phyloP scores from a whole-genome alignment of 2,797 vertebrate species.

The Leptodon cayanensis region DNA sequence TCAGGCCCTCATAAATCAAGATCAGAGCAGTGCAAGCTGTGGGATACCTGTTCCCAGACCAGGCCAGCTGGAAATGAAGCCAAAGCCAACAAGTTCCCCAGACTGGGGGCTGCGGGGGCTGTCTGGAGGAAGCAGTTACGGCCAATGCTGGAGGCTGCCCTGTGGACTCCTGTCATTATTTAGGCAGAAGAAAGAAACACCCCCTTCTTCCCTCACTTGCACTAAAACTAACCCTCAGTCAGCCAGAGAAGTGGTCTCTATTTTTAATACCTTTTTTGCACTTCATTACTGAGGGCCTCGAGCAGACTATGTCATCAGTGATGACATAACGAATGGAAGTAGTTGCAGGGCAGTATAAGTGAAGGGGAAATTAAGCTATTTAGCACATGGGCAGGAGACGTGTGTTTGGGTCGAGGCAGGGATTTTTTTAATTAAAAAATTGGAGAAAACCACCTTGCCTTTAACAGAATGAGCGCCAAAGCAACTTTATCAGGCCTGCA shows the following conservation, averaged over 20 bases:
- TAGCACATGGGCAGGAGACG: background rate
- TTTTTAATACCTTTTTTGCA: slow-evolving; percentile 11
- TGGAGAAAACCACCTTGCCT: background rate
- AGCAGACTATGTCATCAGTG: background rate
- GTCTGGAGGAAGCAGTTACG: background rate
- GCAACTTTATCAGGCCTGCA: background rate
- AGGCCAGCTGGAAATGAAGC: slow-evolving; percentile 37
- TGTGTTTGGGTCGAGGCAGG: background rate
- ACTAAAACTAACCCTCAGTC: background rate
- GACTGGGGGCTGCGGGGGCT: background rate
- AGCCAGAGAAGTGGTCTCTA: background rate
- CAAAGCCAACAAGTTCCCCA: slow-evolving; percentile 15
- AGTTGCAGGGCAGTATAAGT: background rate
- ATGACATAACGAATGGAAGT: background rate
- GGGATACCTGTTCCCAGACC: slow-evolving; percentile 26
- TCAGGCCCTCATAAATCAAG: slow-evolving; percentile 23
- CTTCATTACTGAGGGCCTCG: background rate
- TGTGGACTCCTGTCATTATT: background rate
- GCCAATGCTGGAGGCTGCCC: slow-evolving; percentile 3
- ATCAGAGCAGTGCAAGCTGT: background rate
- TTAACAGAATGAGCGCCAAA: background rate
- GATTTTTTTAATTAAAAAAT: slow-evolving; percentile 2
- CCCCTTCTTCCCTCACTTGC: background rate
- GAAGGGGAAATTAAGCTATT: slow-evolving; percentile 12
- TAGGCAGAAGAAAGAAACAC: background rate